Percentiles rank a stretch among this genome's conserved stretches.
phyloP scores from a whole-genome alignment of 2,888 invertebrate genomes.

The Pyrochroa serraticornis region DNA sequence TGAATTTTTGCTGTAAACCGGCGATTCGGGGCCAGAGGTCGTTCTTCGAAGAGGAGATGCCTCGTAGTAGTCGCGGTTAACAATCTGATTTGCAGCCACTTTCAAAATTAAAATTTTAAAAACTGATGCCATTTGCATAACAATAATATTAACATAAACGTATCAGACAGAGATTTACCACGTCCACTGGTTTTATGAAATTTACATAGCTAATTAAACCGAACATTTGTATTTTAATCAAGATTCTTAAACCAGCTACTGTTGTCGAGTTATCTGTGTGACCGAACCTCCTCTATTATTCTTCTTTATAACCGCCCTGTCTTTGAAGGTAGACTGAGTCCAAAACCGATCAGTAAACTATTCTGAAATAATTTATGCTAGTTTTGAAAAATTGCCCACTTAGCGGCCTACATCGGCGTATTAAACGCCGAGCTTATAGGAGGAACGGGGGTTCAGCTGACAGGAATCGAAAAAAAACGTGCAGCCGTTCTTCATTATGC shows the following conservation, averaged over 20 bases:
- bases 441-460: slow-evolving; percentile 12
- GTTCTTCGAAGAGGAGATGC: too few species aligned
- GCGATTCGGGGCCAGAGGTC: too few species aligned
- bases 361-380: too few species aligned
- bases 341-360: too few species aligned
- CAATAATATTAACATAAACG: slow-evolving; percentile 1
- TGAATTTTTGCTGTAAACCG: too few species aligned
- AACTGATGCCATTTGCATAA: background rate
- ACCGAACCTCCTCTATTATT: background rate
- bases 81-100: background rate
- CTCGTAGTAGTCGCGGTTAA: too few species aligned
- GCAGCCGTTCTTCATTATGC: slow-evolving; percentile 1
- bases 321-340: too few species aligned
- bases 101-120: background rate
- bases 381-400: too few species aligned
- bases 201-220: background rate
- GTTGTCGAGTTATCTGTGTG: too few species aligned
- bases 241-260: too few species aligned
- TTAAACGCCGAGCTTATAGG: background rate
- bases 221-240: background rate
- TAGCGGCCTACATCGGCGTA: too few species aligned
- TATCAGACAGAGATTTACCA: too few species aligned
- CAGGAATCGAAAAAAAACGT: background rate
- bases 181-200: background rate
- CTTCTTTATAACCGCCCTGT: background rate